A percentile compares a stretch with the other conserved stretches of the same genome.
Evolutionary conservation across 2,888 invertebrate genomes (phyloP).

Genomic region (Eudemis profundana): DNA sequence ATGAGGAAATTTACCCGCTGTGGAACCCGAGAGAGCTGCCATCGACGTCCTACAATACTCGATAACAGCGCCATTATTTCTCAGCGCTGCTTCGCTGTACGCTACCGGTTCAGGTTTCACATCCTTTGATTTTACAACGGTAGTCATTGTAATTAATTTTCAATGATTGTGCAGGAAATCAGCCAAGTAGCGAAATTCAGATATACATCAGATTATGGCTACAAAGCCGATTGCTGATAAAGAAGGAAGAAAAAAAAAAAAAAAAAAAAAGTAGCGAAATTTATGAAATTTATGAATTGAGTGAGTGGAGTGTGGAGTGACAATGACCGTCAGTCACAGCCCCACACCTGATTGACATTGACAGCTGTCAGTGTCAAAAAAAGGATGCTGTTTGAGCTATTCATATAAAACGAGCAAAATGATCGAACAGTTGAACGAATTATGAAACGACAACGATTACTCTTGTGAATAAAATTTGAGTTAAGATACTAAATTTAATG

Average conservation of each 20-base stretch:
- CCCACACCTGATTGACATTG: not conserved
- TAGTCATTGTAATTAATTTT: conserved; percentile 59
- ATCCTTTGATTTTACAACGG: conserved; percentile 66
- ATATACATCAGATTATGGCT: no score
- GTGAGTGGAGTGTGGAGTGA: no score
- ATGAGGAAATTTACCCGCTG: conserved; percentile 89
- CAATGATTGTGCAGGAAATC: conserved; percentile 15
- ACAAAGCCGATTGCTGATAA: no score
- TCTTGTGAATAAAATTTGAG: no score
- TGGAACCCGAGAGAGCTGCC: conserved; percentile 97
- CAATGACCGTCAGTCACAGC: conserved; percentile 20
- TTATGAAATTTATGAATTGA: conserved; percentile 4
- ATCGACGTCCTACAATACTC: conserved; percentile 99
- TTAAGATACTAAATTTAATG: no score
- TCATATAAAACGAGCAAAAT: not conserved
- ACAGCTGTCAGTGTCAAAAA: conserved; percentile 21
- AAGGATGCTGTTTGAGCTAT: conserved; percentile 6
- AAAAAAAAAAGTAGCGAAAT: no score
- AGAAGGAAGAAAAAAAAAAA: no score
- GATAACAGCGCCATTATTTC: conserved; percentile 96
- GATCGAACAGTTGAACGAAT: no score
- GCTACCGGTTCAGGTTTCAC: conserved; percentile 86
- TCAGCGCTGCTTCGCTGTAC: conserved; percentile 95
- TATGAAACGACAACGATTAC: no score
- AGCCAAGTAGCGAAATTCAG: no score